Evolutionary conservation across 2,113 vertebrate species (phyloP).

Genomic region (Tretioscincus oriximinensis): DNA sequence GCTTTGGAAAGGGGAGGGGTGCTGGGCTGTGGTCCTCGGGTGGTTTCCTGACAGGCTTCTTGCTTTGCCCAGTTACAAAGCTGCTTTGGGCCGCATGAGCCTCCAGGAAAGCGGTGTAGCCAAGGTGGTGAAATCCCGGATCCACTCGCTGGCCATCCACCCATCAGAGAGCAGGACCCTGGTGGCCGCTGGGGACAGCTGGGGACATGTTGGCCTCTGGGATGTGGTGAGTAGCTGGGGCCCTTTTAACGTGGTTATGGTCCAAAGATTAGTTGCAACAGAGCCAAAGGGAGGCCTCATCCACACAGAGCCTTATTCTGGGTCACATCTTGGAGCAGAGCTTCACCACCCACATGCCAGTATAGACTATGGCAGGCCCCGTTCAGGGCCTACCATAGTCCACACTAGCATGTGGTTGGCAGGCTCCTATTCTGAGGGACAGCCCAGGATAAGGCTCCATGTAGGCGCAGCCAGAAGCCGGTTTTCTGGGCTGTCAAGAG

Average conservation of each 20-base stretch:
- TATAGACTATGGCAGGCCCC: no score
- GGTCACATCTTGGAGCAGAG: no score
- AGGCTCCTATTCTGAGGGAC: no score
- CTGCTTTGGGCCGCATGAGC: constrained; percentile 73
- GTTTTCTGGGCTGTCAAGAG: no score
- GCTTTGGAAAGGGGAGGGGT: not conserved
- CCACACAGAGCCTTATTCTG: no score
- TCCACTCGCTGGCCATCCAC: constrained; percentile 83
- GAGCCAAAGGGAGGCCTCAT: not conserved
- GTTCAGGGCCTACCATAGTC: no score
- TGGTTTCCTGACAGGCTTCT: not conserved
- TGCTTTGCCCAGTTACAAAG: constrained; percentile 73
- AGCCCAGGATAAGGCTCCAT: no score
- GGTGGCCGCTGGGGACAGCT: constrained; percentile 82
- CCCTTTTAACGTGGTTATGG: not conserved
- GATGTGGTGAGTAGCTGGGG: constrained; percentile 74
- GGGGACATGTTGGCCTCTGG: constrained; percentile 85
- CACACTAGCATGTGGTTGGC: no score
- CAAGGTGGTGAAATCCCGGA: constrained; percentile 77
- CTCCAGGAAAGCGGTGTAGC: constrained; percentile 66
- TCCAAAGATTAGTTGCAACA: no score
- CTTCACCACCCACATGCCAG: no score
- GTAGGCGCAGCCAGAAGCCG: no score
- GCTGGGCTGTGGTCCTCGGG: not conserved
- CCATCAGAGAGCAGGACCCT: constrained; percentile 77